Evolutionary conservation across 2,888 invertebrate genomes (phyloP), one percentile per base, ranked within the genome.

Genomic region (Eupelmus urozonus): DNA sequence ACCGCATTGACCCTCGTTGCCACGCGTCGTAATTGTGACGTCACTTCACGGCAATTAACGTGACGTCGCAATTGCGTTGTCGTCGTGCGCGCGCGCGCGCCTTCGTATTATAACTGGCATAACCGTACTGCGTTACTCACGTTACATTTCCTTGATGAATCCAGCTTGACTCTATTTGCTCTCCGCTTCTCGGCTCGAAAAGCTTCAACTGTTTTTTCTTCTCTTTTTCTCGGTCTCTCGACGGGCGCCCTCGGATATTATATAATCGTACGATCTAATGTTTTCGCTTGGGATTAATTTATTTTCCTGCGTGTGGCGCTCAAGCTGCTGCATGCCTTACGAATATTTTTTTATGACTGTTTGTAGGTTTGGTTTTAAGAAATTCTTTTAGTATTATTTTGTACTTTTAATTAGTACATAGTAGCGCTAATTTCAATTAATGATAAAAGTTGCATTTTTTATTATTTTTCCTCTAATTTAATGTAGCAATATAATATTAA

Each of bases 11-110:
- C 80, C 80, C 81, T 81, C 59, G 73, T 81, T 81, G 78, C 70
- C 16, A 45, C 74, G 53, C 66, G 73, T 67, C 67, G 70, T 76
- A 57, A 80, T 70, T 71, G 62, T 82, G 82, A 83, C 82, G 82
- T 83, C 81, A 81, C 78, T 45, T 53, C 27, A 59, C n/a, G n/a
- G 74, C 78, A 82, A 83, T 82, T 80, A 80, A 76, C 62, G 79
- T 80, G 78, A 81, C 80, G 72, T 76, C 20, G 78, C 66, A 63
- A 45, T 57, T 70, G 42, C 57, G 65, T 45, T 60, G n/a, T n/a
- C n/a, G n/a, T n/a, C n/a, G n/a, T 60, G 40, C 29, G 53, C 67
- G 45, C 45, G 45, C 13, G 70, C 45, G 70, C 42, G 42, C 42
- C 49, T 74, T 65, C 59, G 34, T 49, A 59, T 73, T 25, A 78